phyloP scores from a whole-genome alignment of 2,888 invertebrate genomes.

The Lysandra coridon region DNA sequence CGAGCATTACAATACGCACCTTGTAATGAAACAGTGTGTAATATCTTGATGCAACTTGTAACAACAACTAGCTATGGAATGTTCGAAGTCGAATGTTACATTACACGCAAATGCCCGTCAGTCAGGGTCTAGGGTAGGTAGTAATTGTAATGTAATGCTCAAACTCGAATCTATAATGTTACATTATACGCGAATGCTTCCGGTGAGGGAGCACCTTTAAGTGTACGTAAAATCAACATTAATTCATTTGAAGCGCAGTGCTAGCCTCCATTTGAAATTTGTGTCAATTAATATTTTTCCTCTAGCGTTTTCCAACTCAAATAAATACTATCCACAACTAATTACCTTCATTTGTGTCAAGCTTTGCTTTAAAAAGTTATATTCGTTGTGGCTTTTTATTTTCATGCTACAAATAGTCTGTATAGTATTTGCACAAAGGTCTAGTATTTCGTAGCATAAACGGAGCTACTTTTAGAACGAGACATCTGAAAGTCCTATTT shows the following conservation, averaged over 20 bases:
- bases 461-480: background rate
- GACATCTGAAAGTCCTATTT: background rate
- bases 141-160: too few relatives aligned
- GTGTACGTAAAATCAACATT: slow-evolving; percentile 67
- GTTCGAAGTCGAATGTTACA: too few relatives aligned
- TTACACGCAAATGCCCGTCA: too few relatives aligned
- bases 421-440: background rate
- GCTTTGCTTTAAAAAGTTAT: slow-evolving; percentile 30
- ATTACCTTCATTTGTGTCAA: slow-evolving; percentile 34
- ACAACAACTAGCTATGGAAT: too few relatives aligned
- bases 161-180: too few relatives aligned
- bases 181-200: too few relatives aligned
- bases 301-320: slow-evolving; percentile 38
- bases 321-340: slow-evolving; percentile 34
- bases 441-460: background rate
- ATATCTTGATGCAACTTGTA: too few relatives aligned
- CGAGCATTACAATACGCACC: too few relatives aligned
- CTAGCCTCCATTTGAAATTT: slow-evolving; percentile 57
- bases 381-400: slow-evolving; percentile 18
- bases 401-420: slow-evolving; percentile 13
- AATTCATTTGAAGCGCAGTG: slow-evolving; percentile 55
- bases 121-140: too few relatives aligned
- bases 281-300: slow-evolving; percentile 64
- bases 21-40: too few relatives aligned
- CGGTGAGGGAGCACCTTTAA: background rate